Conservation (phyloP, 2,797 vertebrate species). For the Sebastes cheni region DNA sequence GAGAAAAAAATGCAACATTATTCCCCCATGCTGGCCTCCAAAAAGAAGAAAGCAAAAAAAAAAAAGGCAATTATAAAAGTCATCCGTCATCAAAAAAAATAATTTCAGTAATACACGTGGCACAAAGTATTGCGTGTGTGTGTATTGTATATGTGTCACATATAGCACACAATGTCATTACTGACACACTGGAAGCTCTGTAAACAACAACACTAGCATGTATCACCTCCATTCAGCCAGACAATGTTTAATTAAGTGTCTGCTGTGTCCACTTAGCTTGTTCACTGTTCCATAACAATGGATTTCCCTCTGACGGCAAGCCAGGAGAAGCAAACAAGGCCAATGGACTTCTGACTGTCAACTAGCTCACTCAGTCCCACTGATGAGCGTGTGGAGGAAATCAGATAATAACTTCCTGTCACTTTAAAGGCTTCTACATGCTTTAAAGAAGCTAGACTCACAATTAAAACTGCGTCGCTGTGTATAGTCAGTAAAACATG, state of each 20-base stretch:
- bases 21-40: neutral
- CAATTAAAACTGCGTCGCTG: neutral
- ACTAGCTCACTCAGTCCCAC: neutral
- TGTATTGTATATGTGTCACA: neutral
- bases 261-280: slow-evolving; percentile 76
- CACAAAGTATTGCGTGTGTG: neutral
- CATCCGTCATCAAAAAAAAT: neutral
- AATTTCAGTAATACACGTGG: neutral
- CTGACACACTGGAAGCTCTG: neutral
- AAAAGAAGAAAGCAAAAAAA: neutral
- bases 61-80: neutral
- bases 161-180: neutral
- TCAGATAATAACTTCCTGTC: neutral
- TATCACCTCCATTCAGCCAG: slow-evolving; percentile 33
- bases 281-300: slow-evolving; percentile 78
- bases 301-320: neutral
- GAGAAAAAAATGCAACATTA: neutral
- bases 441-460: neutral
- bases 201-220: slow-evolving; percentile 11
- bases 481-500: neutral
- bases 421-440: neutral
- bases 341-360: neutral
- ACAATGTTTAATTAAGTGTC: slow-evolving; percentile 71
- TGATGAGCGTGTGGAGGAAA: neutral
- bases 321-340: slow-evolving; percentile 4